These are phyloP conservation scores for Heteromurus nitidus DNA, from an alignment of 2,888 invertebrate species.

Conservation along the genomic window DNA sequence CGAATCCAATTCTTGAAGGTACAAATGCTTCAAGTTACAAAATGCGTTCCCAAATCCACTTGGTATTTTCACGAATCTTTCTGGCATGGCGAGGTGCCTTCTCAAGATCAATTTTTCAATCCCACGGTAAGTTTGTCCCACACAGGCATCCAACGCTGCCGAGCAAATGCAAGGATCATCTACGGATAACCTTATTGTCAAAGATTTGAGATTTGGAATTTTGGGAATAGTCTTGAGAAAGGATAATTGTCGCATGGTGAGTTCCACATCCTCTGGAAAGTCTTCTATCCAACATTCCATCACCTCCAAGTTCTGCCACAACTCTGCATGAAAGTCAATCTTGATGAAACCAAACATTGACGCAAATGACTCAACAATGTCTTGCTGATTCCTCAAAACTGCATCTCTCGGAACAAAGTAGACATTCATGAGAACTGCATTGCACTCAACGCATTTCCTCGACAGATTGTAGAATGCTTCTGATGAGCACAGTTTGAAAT, in stretches of 20 bases:
- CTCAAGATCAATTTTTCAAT: slow-evolving; percentile 31
- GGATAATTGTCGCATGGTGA: slow-evolving; percentile 20
- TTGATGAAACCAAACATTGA: slow-evolving; percentile 53
- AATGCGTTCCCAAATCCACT: slow-evolving; percentile 25
- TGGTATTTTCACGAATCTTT: slow-evolving; percentile 8
- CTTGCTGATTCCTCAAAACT: slow-evolving; percentile 20
- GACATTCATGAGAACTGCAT: slow-evolving; percentile 39
- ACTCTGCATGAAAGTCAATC: slow-evolving; percentile 36
- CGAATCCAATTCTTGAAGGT: slow-evolving; percentile 36
- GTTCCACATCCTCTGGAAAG: slow-evolving; percentile 21
- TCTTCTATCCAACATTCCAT: slow-evolving; percentile 51
- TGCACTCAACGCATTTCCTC: slow-evolving; percentile 29
- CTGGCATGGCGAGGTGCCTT: slow-evolving; percentile 4
- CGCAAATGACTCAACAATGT: slow-evolving; percentile 44
- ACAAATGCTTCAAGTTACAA: slow-evolving; percentile 6
- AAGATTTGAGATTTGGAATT: slow-evolving; percentile 1
- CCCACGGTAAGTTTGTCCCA: slow-evolving; percentile 11
- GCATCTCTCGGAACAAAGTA: slow-evolving; percentile 49
- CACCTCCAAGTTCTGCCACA: slow-evolving; percentile 40
- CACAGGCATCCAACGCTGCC: slow-evolving; percentile 24
- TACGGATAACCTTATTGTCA: slow-evolving; percentile 33
- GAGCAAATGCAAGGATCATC: slow-evolving; percentile 35
- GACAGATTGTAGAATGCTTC: slow-evolving; percentile 36
- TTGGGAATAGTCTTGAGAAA: slow-evolving; percentile 39
- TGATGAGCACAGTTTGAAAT: slow-evolving; percentile 43